phyloP scores from a whole-genome alignment of 1,140 invertebrate species.

The Platorchestia sp. region DNA sequence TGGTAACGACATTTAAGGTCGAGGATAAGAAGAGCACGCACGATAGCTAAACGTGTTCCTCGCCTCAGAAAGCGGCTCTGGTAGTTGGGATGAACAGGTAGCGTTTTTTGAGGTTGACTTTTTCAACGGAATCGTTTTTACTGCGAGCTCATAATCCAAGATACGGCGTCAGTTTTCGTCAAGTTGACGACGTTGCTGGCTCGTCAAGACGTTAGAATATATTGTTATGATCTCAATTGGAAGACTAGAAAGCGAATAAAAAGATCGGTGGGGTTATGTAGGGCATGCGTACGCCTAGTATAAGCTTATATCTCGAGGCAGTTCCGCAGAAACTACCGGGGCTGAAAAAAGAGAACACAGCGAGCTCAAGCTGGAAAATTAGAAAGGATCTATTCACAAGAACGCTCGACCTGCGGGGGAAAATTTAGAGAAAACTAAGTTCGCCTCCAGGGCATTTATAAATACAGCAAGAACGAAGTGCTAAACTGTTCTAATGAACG shows the following conservation, averaged over 20 bases:
- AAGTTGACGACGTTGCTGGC: neutral
- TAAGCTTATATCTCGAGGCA: neutral
- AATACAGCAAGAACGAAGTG: neutral
- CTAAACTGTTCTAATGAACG: neutral
- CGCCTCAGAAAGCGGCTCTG: neutral
- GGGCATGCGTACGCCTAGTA: neutral
- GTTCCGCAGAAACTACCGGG: neutral
- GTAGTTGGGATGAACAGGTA: neutral
- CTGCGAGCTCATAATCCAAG: neutral
- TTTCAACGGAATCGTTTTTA: neutral
- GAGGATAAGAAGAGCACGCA: neutral
- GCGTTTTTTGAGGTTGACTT: neutral
- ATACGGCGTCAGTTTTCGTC: neutral
- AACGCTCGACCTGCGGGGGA: neutral
- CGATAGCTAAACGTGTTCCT: neutral
- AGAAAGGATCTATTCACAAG: neutral
- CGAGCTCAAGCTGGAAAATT: neutral
- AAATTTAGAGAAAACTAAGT: neutral
- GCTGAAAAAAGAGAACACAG: neutral
- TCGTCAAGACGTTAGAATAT: neutral
- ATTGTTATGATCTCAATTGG: neutral
- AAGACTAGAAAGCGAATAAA: neutral
- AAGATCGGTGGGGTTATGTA: neutral
- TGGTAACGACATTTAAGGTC: neutral
- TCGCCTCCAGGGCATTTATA: neutral